Evolutionary conservation across 2,113 vertebrate species (phyloP).

Genomic region (Zootoca vivipara): DNA sequence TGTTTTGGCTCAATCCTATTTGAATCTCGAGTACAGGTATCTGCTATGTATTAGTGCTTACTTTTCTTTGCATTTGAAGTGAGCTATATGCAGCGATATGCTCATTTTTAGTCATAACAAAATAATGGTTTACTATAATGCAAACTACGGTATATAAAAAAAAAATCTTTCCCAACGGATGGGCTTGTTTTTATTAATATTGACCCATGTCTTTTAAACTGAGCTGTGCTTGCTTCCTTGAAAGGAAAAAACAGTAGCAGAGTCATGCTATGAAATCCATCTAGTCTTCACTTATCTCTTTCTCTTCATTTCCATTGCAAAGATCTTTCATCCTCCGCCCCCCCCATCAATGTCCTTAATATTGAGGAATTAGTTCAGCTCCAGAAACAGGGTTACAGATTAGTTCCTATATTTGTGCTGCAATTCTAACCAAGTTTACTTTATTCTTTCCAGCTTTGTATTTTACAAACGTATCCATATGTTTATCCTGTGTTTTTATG

Average conservation of each 20-base stretch:
- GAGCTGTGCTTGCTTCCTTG: background rate
- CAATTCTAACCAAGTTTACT: background rate
- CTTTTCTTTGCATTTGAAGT: slow-evolving; percentile 26
- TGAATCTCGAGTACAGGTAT: background rate
- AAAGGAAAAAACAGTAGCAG: background rate
- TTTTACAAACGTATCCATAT: background rate
- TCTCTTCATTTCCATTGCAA: background rate
- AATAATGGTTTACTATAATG: background rate
- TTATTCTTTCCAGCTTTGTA: background rate
- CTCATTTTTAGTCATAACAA: background rate
- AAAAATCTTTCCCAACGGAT: background rate
- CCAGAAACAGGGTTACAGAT: background rate
- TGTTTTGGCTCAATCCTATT: background rate
- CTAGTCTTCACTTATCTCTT: background rate
- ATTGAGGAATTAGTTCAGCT: background rate
- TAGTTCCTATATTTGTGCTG: background rate
- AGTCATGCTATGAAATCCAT: background rate
- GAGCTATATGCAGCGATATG: background rate
- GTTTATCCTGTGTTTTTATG: background rate
- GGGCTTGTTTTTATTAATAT: background rate
- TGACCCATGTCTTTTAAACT: background rate
- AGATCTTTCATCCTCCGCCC: slow-evolving; percentile 12
- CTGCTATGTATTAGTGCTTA: background rate
- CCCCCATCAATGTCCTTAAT: background rate
- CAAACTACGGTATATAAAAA: background rate